Base-by-base conservation (phyloP, 2,113 vertebrate genomes). In the Chlorodrepanis virens region DNA sequence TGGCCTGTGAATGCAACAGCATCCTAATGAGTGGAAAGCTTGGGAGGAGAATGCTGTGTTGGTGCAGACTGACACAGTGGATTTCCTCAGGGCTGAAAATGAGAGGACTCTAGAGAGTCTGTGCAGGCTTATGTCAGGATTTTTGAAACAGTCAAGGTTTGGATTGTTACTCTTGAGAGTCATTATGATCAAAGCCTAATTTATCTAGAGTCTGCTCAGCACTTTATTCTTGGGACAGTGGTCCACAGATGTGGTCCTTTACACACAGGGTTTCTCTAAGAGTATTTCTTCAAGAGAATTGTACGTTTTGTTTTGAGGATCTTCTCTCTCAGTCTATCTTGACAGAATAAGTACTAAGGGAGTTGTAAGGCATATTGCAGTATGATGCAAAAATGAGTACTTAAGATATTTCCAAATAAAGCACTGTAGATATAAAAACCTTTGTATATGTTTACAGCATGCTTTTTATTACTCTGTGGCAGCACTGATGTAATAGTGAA, bases 51-150 rank as follows among this genome's bases (percentile, higher is more conserved):
- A 39, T 0, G 1, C 35, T 47, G 3, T 59, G 6, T 63, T 60
- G 1, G 0, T 77, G 35, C 29, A 44, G 15, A 8, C 37, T 72
- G 57, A 59, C 0, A 0, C 33, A 35, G 7, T 44, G 24, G 74
- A 16, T 53, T 91, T 83, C 44, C 5, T 77, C 24, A 31, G 31
- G 27, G 14, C 40, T 91, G 67, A 52, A 80, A 68, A 39, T 56
- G 6, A 52, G 56, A 89, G 29, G 21, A 39, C 40, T 72, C 29
- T 22, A 22, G 45, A 68, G 3, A 69, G 9, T 35, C 44, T 77
- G 0, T 53, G 16, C 54, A 77, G 45, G 9, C 8, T 87, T 59
- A 33, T 12, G 10, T 44, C n/a, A 57, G 37, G n/a, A 77, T 83
- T 49, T 89, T 53, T 71, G 27, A 64, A 93, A 11, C 17, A 72